A percentile compares a stretch with the other conserved stretches of the same genome.
These are phyloP conservation scores for Phania funesta DNA, from an alignment of 2,888 invertebrate genomes.

Conservation along the genomic window DNA sequence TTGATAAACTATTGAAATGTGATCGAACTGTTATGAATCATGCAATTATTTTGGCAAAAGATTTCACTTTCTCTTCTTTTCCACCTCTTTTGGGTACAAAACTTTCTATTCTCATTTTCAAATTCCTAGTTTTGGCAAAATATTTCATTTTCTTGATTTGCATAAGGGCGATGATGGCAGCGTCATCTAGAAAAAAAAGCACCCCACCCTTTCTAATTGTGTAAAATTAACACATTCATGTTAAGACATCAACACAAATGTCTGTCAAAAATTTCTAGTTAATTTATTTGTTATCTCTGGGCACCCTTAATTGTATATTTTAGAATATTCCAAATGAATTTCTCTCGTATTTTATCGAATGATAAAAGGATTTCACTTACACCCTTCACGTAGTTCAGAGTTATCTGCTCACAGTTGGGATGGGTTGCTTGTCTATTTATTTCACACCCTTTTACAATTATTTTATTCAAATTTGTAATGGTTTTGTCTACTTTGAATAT, in stretches of 20 bases:
- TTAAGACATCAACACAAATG: slow-evolving; percentile 34
- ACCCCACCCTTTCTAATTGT: slow-evolving; percentile 17
- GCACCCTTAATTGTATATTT: slow-evolving; percentile 18
- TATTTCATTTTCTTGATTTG: not conserved
- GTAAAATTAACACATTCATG: slow-evolving; percentile 49
- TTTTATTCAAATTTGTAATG: slow-evolving; percentile 57
- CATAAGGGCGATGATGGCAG: not conserved
- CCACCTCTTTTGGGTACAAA: too few species aligned
- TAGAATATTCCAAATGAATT: slow-evolving; percentile 12
- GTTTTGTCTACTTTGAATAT: not conserved
- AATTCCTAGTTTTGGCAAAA: not conserved
- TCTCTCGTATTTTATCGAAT: not conserved
- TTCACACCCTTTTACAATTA: not conserved
- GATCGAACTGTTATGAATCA: slow-evolving; percentile 65
- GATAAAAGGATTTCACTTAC: slow-evolving; percentile 18
- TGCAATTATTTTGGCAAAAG: slow-evolving; percentile 52
- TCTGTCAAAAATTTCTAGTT: slow-evolving; percentile 9
- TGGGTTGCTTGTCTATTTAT: not conserved
- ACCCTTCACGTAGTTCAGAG: slow-evolving; percentile 1
- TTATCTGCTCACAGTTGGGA: not conserved
- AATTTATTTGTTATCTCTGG: slow-evolving; percentile 41
- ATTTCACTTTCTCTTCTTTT: slow-evolving; percentile 37
- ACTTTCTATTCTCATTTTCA: not conserved
- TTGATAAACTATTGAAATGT: slow-evolving; percentile 46
- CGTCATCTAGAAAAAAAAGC: not conserved